These are phyloP conservation scores for Scaptomyza hsui DNA, from an alignment of 1,140 invertebrate genomes.

Conservation along the genomic window DNA sequence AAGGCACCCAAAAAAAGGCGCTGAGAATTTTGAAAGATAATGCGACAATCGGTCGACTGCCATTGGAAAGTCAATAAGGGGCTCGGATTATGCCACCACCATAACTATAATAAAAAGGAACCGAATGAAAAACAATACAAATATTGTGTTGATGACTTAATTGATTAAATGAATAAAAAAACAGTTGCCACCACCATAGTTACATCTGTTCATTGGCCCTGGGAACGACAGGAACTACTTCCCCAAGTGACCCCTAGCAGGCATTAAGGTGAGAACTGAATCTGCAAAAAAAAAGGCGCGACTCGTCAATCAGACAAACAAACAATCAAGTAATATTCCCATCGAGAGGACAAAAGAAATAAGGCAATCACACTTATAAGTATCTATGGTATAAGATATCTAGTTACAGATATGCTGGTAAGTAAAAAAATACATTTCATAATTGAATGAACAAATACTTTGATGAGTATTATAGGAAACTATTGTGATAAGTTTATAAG, in stretches of 20 bases:
- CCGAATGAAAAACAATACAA: slow-evolving; percentile 44
- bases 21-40: slow-evolving; percentile 41
- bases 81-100: slow-evolving; percentile 19
- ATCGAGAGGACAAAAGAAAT: slow-evolving; percentile 18
- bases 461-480: not conserved
- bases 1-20: slow-evolving; percentile 11
- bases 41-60: slow-evolving; percentile 44
- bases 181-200: slow-evolving; percentile 27
- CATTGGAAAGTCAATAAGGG: slow-evolving; percentile 40
- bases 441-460: slow-evolving; percentile 10
- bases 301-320: slow-evolving; percentile 39
- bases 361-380: slow-evolving; percentile 33
- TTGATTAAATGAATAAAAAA: slow-evolving; percentile 52
- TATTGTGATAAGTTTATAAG: not conserved
- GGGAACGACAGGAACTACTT: slow-evolving; percentile 19
- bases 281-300: slow-evolving; percentile 2
- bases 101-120: not conserved
- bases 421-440: slow-evolving; percentile 30
- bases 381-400: slow-evolving; percentile 20
- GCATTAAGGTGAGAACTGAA: slow-evolving; percentile 38
- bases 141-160: slow-evolving; percentile 51
- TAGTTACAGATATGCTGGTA: slow-evolving; percentile 48
- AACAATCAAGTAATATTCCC: slow-evolving; percentile 43
- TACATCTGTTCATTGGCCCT: slow-evolving; percentile 15
- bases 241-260: slow-evolving; percentile 23